Percentiles rank a stretch among this genome's conserved stretches.
Conservation (phyloP, 2,888 invertebrate genomes). For the Periphyllus acericola region DNA sequence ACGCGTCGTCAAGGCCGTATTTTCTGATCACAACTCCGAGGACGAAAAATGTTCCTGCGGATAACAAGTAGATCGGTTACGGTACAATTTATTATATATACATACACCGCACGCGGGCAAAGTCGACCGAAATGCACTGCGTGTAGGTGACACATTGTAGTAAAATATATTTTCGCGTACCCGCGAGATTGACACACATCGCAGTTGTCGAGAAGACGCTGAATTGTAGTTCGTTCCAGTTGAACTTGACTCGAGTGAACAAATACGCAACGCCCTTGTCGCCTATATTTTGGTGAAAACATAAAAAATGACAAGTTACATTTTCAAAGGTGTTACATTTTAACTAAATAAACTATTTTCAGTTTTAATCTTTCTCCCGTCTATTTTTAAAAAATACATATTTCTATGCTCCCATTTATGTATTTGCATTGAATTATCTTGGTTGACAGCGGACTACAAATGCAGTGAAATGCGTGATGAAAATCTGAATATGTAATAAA, state of each 20-base stretch:
- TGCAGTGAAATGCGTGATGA: no score
- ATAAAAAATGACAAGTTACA: no score
- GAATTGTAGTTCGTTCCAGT: slow-evolving; percentile 89
- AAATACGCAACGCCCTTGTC: slow-evolving; percentile 88
- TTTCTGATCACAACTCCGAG: slow-evolving; percentile 85
- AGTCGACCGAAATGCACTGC: neutral
- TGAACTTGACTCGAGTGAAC: slow-evolving; percentile 84
- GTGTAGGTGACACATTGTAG: neutral
- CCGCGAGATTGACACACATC: slow-evolving; percentile 83
- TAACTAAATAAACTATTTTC: no score
- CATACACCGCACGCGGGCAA: neutral
- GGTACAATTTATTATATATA: neutral
- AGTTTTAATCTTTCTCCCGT: no score
- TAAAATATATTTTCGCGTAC: slow-evolving; percentile 68
- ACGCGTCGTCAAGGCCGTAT: slow-evolving; percentile 83
- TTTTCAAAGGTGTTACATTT: no score
- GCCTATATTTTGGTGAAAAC: slow-evolving; percentile 66
- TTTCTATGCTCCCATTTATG: no score
- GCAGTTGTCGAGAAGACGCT: slow-evolving; percentile 87
- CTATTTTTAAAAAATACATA: no score
- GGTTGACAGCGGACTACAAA: no score
- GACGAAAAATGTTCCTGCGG: slow-evolving; percentile 79
- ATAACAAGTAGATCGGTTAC: neutral
- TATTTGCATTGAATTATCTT: no score
- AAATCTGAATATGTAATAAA: no score